Base-by-base conservation (phyloP, 1,140 invertebrate species). In the Ganaspis sp. region DNA sequence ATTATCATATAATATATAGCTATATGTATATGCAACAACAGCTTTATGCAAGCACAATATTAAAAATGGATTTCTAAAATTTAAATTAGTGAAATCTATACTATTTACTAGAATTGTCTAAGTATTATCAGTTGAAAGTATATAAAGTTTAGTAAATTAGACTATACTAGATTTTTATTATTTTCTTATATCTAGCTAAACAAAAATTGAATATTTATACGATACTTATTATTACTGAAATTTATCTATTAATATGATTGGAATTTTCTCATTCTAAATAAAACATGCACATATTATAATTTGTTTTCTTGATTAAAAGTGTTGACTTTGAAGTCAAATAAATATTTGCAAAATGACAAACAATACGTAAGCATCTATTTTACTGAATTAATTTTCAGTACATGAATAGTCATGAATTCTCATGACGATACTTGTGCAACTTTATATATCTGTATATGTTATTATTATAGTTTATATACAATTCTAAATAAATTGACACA, bases 181-280 rank as follows among this genome's bases (percentile, higher is more conserved):
- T 79, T 71, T 64, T 9, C 70, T 73, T 72, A n/a, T 77, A 72
- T 49, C 73, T 69, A 9, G n/a, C 17, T 15, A 74, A 26, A 17
- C 11, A 19, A 70, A 38, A 37, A 69, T 76, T 70, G 11, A 70
- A 71, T 77, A 69, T 40, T 49, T n/a, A 49, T 49, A n/a, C n/a
- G 45, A 49, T 17, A 17, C 8, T 17, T 17, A 17, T n/a, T n/a
- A n/a, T n/a, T n/a, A 17, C 45, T 17, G 17, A 5, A 49, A 17
- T 49, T 8, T 29, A 9, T 42, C n/a, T n/a, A n/a, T n/a, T n/a
- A n/a, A 75, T 75, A 73, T 79, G 45, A 77, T 79, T 34, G 53
- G 17, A 23, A 77, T 49, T 17, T n/a, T 34, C 6, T 38, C 75
- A 40, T 19, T 74, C 19, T 12, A 74, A 53, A 76, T 71, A 74